Evolutionary conservation across 2,113 vertebrate species (phyloP), one percentile per base, ranked within the genome.

Genomic region (Dissostichus mawsoni): DNA sequence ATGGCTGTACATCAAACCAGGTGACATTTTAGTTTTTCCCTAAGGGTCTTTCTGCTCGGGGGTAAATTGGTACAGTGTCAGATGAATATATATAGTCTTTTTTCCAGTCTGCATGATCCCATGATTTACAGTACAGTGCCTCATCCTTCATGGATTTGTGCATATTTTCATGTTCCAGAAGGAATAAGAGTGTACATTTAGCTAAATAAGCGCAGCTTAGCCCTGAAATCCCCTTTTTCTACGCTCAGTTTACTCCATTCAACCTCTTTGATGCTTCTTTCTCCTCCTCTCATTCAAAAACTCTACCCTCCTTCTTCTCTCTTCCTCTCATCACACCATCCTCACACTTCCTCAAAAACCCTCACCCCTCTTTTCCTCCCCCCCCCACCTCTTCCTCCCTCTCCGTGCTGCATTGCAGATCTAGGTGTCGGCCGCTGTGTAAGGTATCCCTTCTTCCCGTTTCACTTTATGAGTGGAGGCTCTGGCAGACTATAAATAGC

Each of bases 351-450:
- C 69, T 53, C 65, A 57, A 56, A 18, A 47, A 65, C 58, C 68
- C 52, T 69, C 81, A 69, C 56, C 59, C 56, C 52, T 57, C 66
- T 23, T 45, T 65, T 25, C 71, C 50, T 45, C 16, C 66, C 20
- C 8, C 51, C 44, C 45, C 56, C 45, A 11, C 56, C 59, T 52
- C 13, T 16, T 25, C 67, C 69, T 78, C 81, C 69, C 78, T 63
- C 82, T 67, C 72, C n/a, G 12, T 94, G 90, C 93, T 95, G 94
- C 94, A 95, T 93, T 95, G 94, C 94, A 95, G 94, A 90, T 94
- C 89, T 93, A 88, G 88, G 87, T 88, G 87, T 85, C 33, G 74
- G 90, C 71, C 74, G 59, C 86, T 82, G 81, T 87, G 89, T 69
- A 85, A 90, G 89, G 90, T 87, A 90, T 91, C 89, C 90, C 89